phyloP scores from a whole-genome alignment of 2,113 vertebrate species.

The Cyphomyrus discorhynchus region DNA sequence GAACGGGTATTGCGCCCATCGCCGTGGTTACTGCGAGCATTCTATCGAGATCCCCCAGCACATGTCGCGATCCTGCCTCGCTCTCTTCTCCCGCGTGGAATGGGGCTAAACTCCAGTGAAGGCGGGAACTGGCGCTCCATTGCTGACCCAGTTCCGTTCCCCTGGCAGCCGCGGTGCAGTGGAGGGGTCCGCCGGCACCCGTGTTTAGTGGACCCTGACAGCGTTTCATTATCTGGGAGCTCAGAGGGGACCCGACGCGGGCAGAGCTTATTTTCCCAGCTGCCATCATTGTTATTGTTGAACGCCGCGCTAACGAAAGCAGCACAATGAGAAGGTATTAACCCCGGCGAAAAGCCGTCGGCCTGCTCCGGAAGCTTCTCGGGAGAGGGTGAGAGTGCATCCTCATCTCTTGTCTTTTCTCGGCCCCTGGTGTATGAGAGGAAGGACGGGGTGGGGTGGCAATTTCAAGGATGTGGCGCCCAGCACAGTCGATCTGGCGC shows the following conservation, averaged over 20 bases:
- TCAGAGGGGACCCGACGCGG: slow-evolving; percentile 11
- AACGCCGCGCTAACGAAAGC: slow-evolving; percentile 7
- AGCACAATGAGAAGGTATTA: background rate
- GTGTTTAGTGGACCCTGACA: slow-evolving; percentile 30
- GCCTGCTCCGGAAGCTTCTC: background rate
- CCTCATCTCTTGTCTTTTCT: background rate
- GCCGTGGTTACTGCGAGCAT: background rate
- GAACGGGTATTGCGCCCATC: background rate
- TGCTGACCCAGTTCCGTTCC: background rate
- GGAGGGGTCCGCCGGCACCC: slow-evolving; percentile 14
- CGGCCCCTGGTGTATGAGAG: background rate
- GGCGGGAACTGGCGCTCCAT: background rate
- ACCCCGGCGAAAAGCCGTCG: background rate
- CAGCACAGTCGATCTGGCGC: background rate
- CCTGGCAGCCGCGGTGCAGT: background rate
- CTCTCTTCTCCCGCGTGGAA: background rate
- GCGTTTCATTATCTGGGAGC: slow-evolving; percentile 26
- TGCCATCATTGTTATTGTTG: slow-evolving; percentile 27
- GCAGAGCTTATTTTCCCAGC: slow-evolving; percentile 21
- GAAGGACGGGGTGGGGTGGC: background rate
- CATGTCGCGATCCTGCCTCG: background rate
- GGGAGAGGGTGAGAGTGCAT: background rate
- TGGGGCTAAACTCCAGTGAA: background rate
- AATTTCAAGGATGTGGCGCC: background rate
- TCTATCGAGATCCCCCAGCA: background rate